A percentile compares a stretch with the other conserved stretches of the same genome.
phyloP scores from a whole-genome alignment of 2,888 invertebrate species.

The Apantesis nais region DNA sequence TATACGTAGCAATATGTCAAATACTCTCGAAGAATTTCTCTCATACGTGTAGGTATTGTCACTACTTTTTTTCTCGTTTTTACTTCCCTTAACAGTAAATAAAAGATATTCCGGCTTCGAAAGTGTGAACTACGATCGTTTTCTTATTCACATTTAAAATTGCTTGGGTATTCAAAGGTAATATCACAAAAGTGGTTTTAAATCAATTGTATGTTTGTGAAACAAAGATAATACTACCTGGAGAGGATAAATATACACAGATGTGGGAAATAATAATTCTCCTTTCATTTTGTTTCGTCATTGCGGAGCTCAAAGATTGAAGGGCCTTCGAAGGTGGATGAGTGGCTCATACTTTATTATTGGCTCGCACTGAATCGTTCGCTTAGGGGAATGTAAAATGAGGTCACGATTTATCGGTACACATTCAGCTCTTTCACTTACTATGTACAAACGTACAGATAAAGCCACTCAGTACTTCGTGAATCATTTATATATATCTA shows the following conservation, averaged over 20 bases:
- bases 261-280: constrained; percentile 77
- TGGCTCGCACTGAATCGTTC: constrained; percentile 71
- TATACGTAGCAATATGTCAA: constrained; percentile 45
- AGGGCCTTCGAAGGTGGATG: constrained; percentile 74
- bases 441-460: constrained; percentile 35
- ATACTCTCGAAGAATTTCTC: constrained; percentile 33
- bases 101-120: constrained; percentile 14
- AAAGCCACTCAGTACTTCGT: constrained; percentile 40
- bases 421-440: constrained; percentile 34
- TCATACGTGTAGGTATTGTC: constrained; percentile 41
- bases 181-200: constrained; percentile 63
- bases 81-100: constrained; percentile 10
- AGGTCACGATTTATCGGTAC: constrained; percentile 68
- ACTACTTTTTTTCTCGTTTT: constrained; percentile 21
- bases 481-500: constrained; percentile 35
- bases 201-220: constrained; percentile 63
- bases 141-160: constrained; percentile 38
- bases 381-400: constrained; percentile 72
- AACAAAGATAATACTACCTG: constrained; percentile 61
- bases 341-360: constrained; percentile 80
- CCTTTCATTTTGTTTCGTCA: constrained; percentile 77
- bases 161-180: constrained; percentile 54
- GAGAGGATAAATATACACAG: constrained; percentile 59
- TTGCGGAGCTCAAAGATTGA: constrained; percentile 71
- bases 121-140: constrained; percentile 25